Base-by-base conservation (phyloP, 2,113 vertebrate genomes). In the Corynorhinus townsendii region DNA sequence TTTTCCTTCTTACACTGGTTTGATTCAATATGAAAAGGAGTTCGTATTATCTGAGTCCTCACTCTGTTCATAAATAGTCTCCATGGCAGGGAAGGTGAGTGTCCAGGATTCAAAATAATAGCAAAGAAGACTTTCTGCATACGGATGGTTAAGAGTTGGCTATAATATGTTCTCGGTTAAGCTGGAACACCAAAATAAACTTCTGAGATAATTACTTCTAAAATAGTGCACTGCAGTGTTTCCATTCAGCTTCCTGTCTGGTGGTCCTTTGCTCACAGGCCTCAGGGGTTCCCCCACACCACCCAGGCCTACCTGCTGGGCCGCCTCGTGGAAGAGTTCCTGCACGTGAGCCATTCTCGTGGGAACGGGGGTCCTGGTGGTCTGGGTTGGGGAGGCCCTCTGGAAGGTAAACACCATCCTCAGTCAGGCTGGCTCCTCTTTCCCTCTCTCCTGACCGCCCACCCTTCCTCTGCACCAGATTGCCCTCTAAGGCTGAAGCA, bases 301-400 rank as follows among this genome's bases (percentile, higher is more conserved):
- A 54, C 17, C 47, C 45, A 11, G 0, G 56, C 97, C 52, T 98
- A 99, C 99, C 99, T 99, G 99, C 98, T 99, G 99, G 83, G 99
- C 99, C 90, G 99, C 99, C 96, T 99, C 99, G 0, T 99, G 99
- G 98, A 99, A 99, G 93, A 99, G 98, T 76, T 99, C 99, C 26
- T 98, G 99, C 64, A 99, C 98, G 0, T 97, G 97, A 4, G 88
- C 76, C 95, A 72, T 93, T 49, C 75, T 94, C 7, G 2, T 19
- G 75, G 47, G 94, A 52, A 62, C 5, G 10, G 19, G 68, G 69
- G 43, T 94, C 77, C 95, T 45, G 87, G 54, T 2, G 45, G 72
- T 83, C 73, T 76, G 81, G 49, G 73, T 12, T 12, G 24, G 11
- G 35, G 56, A 81, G 59, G 75, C 20, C 28, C 12, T 71, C 82